These are phyloP conservation scores for Chesias legatella DNA, from an alignment of 2,888 invertebrate species.

Conservation along the genomic window DNA sequence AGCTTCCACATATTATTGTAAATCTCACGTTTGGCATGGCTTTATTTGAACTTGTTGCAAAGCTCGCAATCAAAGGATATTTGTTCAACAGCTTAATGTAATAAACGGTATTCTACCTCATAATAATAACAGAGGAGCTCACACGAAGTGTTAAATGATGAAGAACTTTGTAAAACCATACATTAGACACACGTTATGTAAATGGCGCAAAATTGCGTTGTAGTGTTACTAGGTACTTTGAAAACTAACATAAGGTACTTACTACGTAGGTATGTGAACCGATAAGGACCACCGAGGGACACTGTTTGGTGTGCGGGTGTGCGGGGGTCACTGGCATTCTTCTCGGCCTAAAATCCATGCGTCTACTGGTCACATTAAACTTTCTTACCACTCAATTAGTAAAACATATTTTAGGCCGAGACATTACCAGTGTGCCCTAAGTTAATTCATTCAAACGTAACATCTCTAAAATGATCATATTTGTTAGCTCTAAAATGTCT, in stretches of 20 bases:
- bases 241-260: neutral
- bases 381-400: neutral
- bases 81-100: conserved; percentile 13
- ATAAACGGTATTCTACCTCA: conserved; percentile 21
- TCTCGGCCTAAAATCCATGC: conserved; percentile 7
- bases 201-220: neutral
- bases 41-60: conserved; percentile 14
- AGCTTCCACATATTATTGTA: conserved; percentile 77
- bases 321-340: conserved; percentile 1
- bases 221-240: conserved; percentile 5
- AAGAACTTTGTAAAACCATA: conserved; percentile 8
- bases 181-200: conserved; percentile 1
- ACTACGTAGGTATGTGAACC: too few relatives aligned
- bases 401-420: conserved; percentile 4
- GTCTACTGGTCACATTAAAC: neutral
- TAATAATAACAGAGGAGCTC: conserved; percentile 19
- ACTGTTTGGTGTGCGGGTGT: conserved; percentile 3
- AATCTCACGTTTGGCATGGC: conserved; percentile 64
- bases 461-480: conserved; percentile 1
- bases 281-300: neutral
- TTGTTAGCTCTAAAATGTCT: conserved; percentile 22
- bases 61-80: conserved; percentile 10
- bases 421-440: conserved; percentile 1
- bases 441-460: neutral
- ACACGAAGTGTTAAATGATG: conserved; percentile 16